A percentile compares a stretch with the other conserved stretches of the same genome.
phyloP scores from a whole-genome alignment of 2,888 invertebrate genomes.

The Axea sp. region DNA sequence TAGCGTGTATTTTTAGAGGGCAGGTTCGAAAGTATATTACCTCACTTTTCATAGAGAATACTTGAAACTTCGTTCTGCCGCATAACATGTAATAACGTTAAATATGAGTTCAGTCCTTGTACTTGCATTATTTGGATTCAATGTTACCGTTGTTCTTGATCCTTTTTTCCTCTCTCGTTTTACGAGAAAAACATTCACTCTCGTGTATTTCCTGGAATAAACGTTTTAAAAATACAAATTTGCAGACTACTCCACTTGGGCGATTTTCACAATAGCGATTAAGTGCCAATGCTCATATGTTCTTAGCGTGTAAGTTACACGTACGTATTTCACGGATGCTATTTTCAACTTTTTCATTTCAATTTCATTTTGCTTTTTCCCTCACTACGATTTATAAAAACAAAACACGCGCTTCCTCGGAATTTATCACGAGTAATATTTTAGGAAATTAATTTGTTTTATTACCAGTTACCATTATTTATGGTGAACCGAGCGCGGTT shows the following conservation, averaged over 20 bases:
- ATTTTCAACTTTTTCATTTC: slow-evolving; percentile 16
- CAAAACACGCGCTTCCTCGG: slow-evolving; percentile 10
- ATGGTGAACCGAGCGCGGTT: too few relatives aligned
- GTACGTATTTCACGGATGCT: slow-evolving; percentile 14
- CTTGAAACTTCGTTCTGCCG: slow-evolving; percentile 13
- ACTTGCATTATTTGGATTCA: slow-evolving; percentile 30
- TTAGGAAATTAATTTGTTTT: slow-evolving; percentile 45
- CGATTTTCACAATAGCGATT: slow-evolving; percentile 23
- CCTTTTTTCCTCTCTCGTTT: neutral
- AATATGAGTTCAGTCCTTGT: slow-evolving; percentile 17
- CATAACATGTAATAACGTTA: slow-evolving; percentile 25
- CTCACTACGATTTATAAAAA: slow-evolving; percentile 25
- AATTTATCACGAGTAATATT: slow-evolving; percentile 30
- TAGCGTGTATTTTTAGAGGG: slow-evolving; percentile 18
- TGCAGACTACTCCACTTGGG: slow-evolving; percentile 14
- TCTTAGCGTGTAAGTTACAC: slow-evolving; percentile 30
- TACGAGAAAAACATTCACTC: slow-evolving; percentile 4
- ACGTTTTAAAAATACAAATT: slow-evolving; percentile 44
- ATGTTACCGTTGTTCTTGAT: slow-evolving; percentile 10
- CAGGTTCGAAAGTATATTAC: slow-evolving; percentile 27
- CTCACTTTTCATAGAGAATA: slow-evolving; percentile 28
- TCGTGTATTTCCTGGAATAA: slow-evolving; percentile 5
- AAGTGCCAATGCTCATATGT: slow-evolving; percentile 42
- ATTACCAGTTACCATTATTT: slow-evolving; percentile 32
- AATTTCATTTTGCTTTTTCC: slow-evolving; percentile 26